Evolutionary conservation across 1,140 invertebrate species (phyloP).

Genomic region (Prorops nasuta): DNA sequence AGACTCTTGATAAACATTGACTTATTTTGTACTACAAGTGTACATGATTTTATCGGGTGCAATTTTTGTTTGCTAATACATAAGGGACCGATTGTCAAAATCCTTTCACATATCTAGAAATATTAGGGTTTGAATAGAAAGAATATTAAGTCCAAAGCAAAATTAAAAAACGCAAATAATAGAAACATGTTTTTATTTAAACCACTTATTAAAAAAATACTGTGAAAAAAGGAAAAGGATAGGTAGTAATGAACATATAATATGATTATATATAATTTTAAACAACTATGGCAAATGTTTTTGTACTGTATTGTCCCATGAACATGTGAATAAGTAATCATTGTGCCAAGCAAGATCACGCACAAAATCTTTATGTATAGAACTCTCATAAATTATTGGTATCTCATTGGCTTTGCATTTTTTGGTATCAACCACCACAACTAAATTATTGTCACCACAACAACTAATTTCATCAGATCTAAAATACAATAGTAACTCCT

Average conservation of each 20-base stretch:
- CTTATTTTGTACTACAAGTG: no score
- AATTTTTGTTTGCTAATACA: no score
- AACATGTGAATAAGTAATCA: constrained; percentile 43
- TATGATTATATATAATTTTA: no score
- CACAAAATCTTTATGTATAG: constrained; percentile 43
- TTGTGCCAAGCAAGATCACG: constrained; percentile 46
- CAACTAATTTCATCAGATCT: constrained; percentile 38
- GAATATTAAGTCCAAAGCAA: no score
- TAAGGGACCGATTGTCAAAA: no score
- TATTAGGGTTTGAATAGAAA: no score
- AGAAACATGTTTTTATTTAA: no score
- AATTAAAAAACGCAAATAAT: no score
- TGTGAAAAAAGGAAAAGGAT: constrained; percentile 22
- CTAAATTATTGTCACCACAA: constrained; percentile 37
- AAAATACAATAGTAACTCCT: constrained; percentile 11
- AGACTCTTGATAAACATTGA: no score
- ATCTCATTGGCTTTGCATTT: constrained; percentile 22
- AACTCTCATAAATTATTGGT: constrained; percentile 33
- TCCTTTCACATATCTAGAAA: no score
- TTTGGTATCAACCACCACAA: constrained; percentile 40
- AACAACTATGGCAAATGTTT: constrained; percentile 28
- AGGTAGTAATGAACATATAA: constrained; percentile 23
- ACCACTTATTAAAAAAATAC: constrained; percentile 22
- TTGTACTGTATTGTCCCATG: constrained; percentile 45
- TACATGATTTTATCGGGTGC: no score